Evolutionary conservation across 2,113 vertebrate species (phyloP).

Genomic region (Serinus canaria): DNA sequence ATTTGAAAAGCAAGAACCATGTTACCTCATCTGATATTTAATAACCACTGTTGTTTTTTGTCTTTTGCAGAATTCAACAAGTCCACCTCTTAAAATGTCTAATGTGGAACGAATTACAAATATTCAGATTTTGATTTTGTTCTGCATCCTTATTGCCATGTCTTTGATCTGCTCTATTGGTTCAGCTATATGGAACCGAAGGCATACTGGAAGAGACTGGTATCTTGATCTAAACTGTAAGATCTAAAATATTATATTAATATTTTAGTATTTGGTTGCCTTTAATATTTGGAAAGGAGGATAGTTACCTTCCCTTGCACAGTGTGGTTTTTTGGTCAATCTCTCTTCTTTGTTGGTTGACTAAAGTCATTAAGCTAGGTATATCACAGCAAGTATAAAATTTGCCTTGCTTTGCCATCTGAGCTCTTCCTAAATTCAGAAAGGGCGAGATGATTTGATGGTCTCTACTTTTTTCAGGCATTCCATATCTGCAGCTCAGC

Average conservation of each 20-base stretch:
- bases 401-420: background rate
- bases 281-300: background rate
- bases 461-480: background rate
- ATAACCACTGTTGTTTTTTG: background rate
- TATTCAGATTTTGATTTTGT: constrained; percentile 95
- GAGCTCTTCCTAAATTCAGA: background rate
- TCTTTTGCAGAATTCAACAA: constrained; percentile 90
- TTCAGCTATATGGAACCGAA: constrained; percentile 93
- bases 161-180: constrained; percentile 95
- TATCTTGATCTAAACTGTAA: constrained; percentile 98
- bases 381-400: background rate
- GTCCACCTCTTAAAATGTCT: constrained; percentile 94
- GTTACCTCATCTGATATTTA: background rate
- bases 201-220: constrained; percentile 89
- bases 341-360: background rate
- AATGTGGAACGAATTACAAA: constrained; percentile 98
- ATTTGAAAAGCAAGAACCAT: background rate
- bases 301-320: background rate
- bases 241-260: constrained; percentile 47
- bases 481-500: background rate
- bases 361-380: background rate
- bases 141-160: constrained; percentile 95
- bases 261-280: background rate
- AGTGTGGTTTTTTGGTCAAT: background rate
- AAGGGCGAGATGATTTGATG: background rate